Percentiles rank a stretch among this genome's conserved stretches.
These are phyloP conservation scores for Iphiclides podalirius DNA, from an alignment of 2,888 invertebrate species.

Conservation along the genomic window DNA sequence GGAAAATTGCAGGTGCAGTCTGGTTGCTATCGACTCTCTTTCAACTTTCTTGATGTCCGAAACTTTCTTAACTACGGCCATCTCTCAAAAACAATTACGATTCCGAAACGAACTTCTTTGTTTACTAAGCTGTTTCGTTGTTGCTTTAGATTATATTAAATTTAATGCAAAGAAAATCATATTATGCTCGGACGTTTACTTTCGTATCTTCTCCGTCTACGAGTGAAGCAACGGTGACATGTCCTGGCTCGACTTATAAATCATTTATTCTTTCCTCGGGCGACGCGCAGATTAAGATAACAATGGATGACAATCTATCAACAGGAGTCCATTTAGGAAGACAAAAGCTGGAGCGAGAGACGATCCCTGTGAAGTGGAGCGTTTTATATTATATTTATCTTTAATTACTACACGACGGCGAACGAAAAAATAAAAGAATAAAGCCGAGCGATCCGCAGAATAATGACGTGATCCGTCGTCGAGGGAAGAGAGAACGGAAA, in stretches of 20 bases:
- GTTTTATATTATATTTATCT: conserved; percentile 78
- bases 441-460: conserved; percentile 48
- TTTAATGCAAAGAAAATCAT: conserved; percentile 22
- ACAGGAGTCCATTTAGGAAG: conserved; percentile 65
- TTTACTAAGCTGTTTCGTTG: conserved; percentile 3
- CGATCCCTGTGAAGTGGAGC: conserved; percentile 61
- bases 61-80: conserved; percentile 14
- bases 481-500: conserved; percentile 63
- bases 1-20: conserved; percentile 38
- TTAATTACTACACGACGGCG: conserved; percentile 71
- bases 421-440: conserved; percentile 48
- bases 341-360: conserved; percentile 61
- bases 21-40: conserved; percentile 34
- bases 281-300: conserved; percentile 66
- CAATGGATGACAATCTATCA: conserved; percentile 73
- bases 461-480: conserved; percentile 68
- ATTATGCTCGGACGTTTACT: too few species aligned
- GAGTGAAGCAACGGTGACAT: conserved; percentile 3
- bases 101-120: conserved; percentile 4
- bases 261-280: conserved; percentile 67
- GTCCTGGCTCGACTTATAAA: conserved; percentile 54
- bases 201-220: too few species aligned
- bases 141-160: conserved; percentile 20
- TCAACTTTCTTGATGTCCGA: conserved; percentile 30
- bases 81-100: conserved; percentile 18